A percentile compares a stretch with the other conserved stretches of the same genome.
phyloP scores from a whole-genome alignment of 2,888 invertebrate genomes.

The Gisinianus flammeolus region DNA sequence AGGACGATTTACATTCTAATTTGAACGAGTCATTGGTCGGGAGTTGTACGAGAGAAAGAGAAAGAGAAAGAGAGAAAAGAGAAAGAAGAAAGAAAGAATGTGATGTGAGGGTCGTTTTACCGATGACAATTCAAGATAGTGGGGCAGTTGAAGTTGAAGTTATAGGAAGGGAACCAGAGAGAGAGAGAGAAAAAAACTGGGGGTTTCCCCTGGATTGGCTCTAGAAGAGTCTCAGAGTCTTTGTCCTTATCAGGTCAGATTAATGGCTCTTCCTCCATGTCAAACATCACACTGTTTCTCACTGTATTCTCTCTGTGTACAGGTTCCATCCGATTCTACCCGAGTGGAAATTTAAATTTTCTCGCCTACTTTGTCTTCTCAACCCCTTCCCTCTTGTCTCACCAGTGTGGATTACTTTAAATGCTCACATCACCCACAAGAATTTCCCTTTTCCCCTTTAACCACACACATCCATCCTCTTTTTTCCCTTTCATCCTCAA shows the following conservation, averaged over 20 bases:
- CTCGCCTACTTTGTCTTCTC: slow-evolving; percentile 52
- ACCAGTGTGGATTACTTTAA: slow-evolving; percentile 48
- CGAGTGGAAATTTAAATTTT: slow-evolving; percentile 45
- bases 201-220: not conserved
- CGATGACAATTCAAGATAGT: slow-evolving; percentile 50
- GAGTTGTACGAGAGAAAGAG: slow-evolving; percentile 32
- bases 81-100: slow-evolving; percentile 31
- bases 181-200: not conserved
- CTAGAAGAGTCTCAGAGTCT: slow-evolving; percentile 13
- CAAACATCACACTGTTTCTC: slow-evolving; percentile 42
- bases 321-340: slow-evolving; percentile 44
- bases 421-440: slow-evolving; percentile 44
- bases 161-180: not conserved
- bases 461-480: not conserved
- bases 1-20: slow-evolving; percentile 50
- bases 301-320: too few relatives aligned
- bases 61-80: slow-evolving; percentile 35
- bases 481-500: not conserved
- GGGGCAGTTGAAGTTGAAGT: slow-evolving; percentile 10
- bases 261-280: slow-evolving; percentile 46
- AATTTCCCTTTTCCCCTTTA: not conserved
- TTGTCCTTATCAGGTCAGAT: slow-evolving; percentile 50
- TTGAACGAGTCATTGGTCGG: slow-evolving; percentile 30
- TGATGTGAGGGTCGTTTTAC: slow-evolving; percentile 49
- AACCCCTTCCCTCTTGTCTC: slow-evolving; percentile 48